Evolutionary conservation across 1,140 invertebrate species (phyloP), one percentile per base, ranked within the genome.

Genomic region (Mizuhopecten yessoensis): DNA sequence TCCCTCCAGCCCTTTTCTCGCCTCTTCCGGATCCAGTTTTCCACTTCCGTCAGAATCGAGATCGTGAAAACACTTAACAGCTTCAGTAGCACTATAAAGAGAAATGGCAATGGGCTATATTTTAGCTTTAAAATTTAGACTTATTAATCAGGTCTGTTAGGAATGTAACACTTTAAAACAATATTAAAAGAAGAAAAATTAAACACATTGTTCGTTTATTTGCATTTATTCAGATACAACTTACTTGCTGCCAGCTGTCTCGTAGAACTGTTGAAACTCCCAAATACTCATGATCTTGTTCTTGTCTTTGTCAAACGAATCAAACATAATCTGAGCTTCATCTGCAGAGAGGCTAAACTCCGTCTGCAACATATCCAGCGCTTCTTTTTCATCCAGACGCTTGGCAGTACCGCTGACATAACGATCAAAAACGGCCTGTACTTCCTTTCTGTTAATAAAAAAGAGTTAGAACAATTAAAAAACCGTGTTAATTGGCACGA

Each of bases 241-340:
- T 92, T 88, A 96, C 95, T 94, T 90, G 42, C 93, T 91, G 20
- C 95, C 95, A 42, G 94, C 94, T 15, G 94, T 94, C 39, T 92
- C 89, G 87, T 92, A 95, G 89, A 96, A 96, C 90, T 95, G 94
- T 75, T 96, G 95, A 90, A 96, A 96, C 88, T 96, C 95, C 95
- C 95, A 96, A 57, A 96, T 94, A 88, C 95, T 95, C 93, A 96
- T 95, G 36, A 94, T 93, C 13, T 92, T 93, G 89, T 96, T 95
- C 34, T 94, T 93, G 87, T 96, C 95, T 87, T 95, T 95, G 91
- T 96, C 95, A 90, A 96, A 96, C 1, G 94, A 95, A 33, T 95
- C 93, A 88, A 96, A 96, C 95, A 96, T 96, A 0, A 93, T 92
- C 13, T 93, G 90, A 0, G 94, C 95, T 87, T 96, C 94, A 15